phyloP scores from a whole-genome alignment of 2,113 vertebrate species.

The Columbina picui region DNA sequence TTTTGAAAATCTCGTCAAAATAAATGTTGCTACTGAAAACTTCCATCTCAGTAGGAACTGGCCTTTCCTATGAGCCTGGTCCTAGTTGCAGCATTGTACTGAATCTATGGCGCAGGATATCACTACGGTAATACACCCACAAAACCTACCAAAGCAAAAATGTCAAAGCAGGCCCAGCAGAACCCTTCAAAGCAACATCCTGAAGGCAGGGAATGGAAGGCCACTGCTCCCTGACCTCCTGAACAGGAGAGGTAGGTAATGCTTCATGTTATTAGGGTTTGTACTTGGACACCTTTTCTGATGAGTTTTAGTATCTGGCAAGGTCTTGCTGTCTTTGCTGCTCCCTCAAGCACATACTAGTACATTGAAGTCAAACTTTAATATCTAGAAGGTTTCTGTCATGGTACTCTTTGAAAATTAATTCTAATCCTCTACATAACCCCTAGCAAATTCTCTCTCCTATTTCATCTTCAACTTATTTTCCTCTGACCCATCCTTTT shows the following conservation, averaged over 20 bases:
- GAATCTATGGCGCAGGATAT: background rate
- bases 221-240: background rate
- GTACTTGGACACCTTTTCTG: background rate
- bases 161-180: background rate
- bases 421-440: background rate
- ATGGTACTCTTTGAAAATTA: background rate
- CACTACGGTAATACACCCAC: background rate
- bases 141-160: background rate
- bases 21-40: background rate
- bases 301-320: background rate
- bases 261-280: background rate
- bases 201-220: background rate
- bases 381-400: background rate
- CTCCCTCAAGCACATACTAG: background rate
- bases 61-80: background rate
- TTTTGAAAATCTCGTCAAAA: background rate
- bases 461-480: background rate
- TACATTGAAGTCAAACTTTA: background rate
- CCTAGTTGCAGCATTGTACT: background rate
- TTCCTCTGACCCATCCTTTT: background rate
- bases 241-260: fast-evolving
- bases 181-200: background rate
- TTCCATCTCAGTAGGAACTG: background rate
- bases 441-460: background rate
- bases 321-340: background rate